Conservation (phyloP, 1,140 invertebrate genomes). For the Drosophila ogumai region DNA sequence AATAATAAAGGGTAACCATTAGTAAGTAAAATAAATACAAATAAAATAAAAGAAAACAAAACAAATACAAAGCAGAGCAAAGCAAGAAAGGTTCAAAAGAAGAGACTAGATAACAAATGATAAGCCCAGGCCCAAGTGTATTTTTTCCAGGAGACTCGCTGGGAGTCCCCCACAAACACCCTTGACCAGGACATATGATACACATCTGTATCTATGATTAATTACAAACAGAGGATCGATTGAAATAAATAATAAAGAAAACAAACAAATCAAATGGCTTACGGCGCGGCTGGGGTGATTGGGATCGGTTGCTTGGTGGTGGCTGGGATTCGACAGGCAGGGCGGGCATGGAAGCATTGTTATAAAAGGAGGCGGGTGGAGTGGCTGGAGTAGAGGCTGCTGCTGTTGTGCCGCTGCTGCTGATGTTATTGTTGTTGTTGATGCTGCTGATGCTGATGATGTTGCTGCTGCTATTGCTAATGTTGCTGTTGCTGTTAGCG, state of each 20-base stretch:
- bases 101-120: not conserved
- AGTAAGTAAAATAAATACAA: not conserved
- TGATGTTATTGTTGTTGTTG: conserved; percentile 49
- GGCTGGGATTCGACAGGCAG: conserved; percentile 64
- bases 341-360: conserved; percentile 62
- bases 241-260: conserved; percentile 6
- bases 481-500: conserved; percentile 49
- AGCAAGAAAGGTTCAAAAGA: not conserved
- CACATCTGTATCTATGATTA: not conserved
- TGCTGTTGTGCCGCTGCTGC: conserved; percentile 39
- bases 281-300: conserved; percentile 87
- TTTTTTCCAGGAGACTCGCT: not conserved
- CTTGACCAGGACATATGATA: not conserved
- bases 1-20: too few species aligned
- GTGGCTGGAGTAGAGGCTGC: conserved; percentile 40
- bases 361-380: conserved; percentile 38
- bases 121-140: not conserved
- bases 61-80: not conserved
- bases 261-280: conserved; percentile 82
- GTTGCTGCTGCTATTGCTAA: conserved; percentile 77
- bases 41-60: not conserved
- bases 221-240: not conserved
- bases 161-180: conserved; percentile 11
- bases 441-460: conserved; percentile 45
- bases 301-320: conserved; percentile 82